Evolutionary conservation across 2,797 vertebrate genomes (phyloP).

Genomic region (Picus viridis): DNA sequence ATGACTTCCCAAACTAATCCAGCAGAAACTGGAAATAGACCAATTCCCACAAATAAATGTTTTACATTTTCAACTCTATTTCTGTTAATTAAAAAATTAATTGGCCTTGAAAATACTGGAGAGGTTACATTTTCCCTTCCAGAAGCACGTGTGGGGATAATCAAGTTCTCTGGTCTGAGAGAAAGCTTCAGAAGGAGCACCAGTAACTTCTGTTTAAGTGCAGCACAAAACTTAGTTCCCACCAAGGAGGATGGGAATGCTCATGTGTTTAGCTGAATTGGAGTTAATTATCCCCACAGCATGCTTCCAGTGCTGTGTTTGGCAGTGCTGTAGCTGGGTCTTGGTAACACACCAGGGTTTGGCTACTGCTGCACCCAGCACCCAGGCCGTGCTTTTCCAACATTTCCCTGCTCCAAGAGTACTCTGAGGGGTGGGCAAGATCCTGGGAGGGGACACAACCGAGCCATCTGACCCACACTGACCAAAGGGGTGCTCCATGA

Average conservation of each 20-base stretch:
- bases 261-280: rapidly evolving
- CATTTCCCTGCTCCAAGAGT: no score
- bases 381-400: no score
- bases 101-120: slow-evolving; percentile 63
- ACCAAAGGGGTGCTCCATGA: no score
- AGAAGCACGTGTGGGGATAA: neutral
- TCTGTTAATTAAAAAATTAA: slow-evolving; percentile 76
- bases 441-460: no score
- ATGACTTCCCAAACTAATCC: slow-evolving; percentile 38
- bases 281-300: no score
- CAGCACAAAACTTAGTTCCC: neutral
- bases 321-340: no score
- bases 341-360: no score
- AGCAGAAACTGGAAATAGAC: slow-evolving; percentile 47
- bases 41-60: slow-evolving; percentile 57
- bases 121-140: neutral
- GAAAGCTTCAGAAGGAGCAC: neutral
- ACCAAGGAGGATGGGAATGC: neutral
- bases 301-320: no score
- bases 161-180: neutral
- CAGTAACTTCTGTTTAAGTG: neutral
- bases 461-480: no score
- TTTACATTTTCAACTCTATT: slow-evolving; percentile 59
- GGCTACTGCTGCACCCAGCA: no score
- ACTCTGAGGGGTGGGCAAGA: no score